Evolutionary conservation across 2,797 vertebrate species (phyloP).

Genomic region (Spatula versicolor): DNA sequence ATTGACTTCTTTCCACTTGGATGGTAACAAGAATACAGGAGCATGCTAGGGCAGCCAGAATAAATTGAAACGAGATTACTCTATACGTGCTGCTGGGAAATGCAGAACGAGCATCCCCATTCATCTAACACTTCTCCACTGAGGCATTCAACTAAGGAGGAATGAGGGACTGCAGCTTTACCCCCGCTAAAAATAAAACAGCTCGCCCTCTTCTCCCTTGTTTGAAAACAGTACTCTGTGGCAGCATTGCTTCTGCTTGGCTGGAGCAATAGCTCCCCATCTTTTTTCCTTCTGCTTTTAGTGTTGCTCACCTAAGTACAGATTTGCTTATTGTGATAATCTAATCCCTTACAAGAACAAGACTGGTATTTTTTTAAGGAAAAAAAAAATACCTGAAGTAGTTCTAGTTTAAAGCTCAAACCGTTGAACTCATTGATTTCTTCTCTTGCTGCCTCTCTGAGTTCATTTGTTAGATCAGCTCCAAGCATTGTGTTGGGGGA

Average conservation of each 20-base stretch:
- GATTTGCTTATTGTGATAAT: background rate
- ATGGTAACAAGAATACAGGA: background rate
- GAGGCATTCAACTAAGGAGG: background rate
- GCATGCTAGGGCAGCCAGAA: background rate
- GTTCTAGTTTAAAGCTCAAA: background rate
- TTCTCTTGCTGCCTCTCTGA: background rate
- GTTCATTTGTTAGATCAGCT: background rate
- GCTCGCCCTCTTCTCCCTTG: background rate
- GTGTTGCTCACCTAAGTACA: background rate
- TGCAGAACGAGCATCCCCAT: background rate
- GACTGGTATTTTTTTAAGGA: background rate
- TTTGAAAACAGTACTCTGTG: background rate
- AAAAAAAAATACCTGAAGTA: background rate
- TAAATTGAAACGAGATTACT: background rate
- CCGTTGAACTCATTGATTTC: background rate
- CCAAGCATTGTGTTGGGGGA: background rate
- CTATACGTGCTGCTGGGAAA: background rate
- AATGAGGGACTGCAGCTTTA: background rate
- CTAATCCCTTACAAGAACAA: background rate
- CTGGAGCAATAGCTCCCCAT: background rate
- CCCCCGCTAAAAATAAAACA: background rate
- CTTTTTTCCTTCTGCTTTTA: constrained; percentile 2
- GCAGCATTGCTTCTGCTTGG: background rate
- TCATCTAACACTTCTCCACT: background rate
- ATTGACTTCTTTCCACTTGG: background rate